Evolutionary conservation across 2,888 invertebrate genomes (phyloP), one percentile per base, ranked within the genome.

Genomic region (Meiosimyza platycephala): DNA sequence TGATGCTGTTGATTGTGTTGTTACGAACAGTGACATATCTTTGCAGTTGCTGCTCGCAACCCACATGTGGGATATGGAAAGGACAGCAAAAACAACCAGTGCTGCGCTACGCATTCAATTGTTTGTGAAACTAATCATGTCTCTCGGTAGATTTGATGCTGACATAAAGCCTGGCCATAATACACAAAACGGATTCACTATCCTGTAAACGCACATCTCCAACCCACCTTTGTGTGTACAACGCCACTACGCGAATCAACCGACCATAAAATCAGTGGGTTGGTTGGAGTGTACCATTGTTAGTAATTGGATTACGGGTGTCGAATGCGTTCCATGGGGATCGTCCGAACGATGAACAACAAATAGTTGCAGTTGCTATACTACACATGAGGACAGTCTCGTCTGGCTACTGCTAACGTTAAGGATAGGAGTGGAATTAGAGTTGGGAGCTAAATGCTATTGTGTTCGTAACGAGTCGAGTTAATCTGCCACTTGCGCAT

Each of bases 51-150:
- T 40, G 64, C 57, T 18, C 54, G 6, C n/a, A 16, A 15, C 54
- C 54, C 54, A 54, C 54, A n/a, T 16, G n/a, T 54, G 54, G 54
- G 1, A 13, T 28, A 28, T 7, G 33, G 28, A 0, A 15, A 60
- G 9, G 22, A 60, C 13, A 60, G n/a, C 33, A 64, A 22, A 15
- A 50, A n/a, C 48, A 40, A 16, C 64, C 3, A 15, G 50, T 15
- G 50, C 33, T 22, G 13, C 62, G 70, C 63, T 40, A n/a, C 62
- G 54, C 63, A 70, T 70, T 70, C 70, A 70, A 70, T 70, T 70
- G 70, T 63, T 70, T 70, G 70, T 70, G 70, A 70, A 70, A n/a
- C 70, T 70, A 70, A 70, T 70, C 70, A 63, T 63, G 63, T 70
- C 70, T 70, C 63, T 70, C 62, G 54, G 40, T 63, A 63, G 70